Conservation (phyloP, 2,797 vertebrate genomes). For the Argentina silus region DNA sequence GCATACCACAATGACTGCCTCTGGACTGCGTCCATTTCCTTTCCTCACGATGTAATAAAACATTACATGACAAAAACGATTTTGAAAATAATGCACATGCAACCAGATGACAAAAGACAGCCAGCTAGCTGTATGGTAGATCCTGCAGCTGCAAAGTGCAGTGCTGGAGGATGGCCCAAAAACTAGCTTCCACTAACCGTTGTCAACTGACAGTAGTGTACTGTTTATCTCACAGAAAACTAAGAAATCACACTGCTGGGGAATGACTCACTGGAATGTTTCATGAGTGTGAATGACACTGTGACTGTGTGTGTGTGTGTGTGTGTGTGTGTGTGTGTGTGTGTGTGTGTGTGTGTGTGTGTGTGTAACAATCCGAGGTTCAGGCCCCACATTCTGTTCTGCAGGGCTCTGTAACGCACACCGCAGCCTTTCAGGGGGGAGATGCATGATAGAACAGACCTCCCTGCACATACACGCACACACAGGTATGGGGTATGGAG, state of each 20-base stretch:
- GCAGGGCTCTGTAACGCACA: background rate
- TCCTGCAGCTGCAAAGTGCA: background rate
- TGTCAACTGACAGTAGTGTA: background rate
- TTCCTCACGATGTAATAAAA: background rate
- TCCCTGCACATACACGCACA: conserved; percentile 11
- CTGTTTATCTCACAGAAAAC: background rate
- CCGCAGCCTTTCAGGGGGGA: background rate
- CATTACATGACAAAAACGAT: background rate
- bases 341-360: too few species aligned
- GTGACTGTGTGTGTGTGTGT: too few species aligned
- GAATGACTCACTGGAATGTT: background rate
- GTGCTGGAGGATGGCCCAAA: background rate
- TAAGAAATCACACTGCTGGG: background rate
- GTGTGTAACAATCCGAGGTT: background rate
- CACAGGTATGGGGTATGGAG: background rate
- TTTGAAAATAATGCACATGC: background rate
- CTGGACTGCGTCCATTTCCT: background rate
- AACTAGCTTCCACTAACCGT: background rate
- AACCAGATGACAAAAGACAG: background rate
- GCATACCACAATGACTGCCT: background rate
- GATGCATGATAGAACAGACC: conserved; percentile 6
- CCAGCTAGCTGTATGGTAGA: background rate
- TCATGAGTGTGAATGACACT: too few species aligned
- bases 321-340: too few species aligned
- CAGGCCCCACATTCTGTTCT: background rate